Conservation (phyloP, 2,113 vertebrate species). For the Epinephelus fuscoguttatus region DNA sequence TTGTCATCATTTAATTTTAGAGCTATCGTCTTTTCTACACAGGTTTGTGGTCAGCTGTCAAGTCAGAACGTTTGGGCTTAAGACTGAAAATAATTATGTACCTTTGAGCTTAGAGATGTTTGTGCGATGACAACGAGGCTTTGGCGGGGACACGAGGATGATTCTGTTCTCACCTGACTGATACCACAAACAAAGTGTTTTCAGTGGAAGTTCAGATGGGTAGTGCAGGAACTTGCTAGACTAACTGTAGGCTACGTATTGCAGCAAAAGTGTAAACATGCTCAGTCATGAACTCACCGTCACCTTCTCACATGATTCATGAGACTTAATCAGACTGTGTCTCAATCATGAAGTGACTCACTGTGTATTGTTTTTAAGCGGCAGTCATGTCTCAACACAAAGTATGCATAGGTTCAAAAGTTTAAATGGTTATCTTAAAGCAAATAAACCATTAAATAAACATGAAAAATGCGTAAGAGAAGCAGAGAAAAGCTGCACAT, state of each 20-base stretch:
- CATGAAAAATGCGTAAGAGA: not conserved
- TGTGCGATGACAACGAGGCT: not conserved
- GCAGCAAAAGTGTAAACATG: slow-evolving; percentile 27
- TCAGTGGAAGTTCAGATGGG: not conserved
- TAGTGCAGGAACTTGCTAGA: not conserved
- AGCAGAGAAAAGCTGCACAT: not conserved
- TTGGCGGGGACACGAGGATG: not conserved
- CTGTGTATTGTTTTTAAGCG: slow-evolving; percentile 16
- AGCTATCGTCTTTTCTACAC: not conserved
- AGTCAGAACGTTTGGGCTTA: not conserved
- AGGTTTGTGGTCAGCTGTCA: not conserved
- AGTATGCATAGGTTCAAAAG: not conserved
- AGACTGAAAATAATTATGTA: not conserved
- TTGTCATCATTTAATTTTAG: not conserved
- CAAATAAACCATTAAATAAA: not conserved
- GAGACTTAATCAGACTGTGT: not conserved
- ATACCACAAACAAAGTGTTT: slow-evolving; percentile 9
- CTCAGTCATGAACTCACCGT: slow-evolving; percentile 35
- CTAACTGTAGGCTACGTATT: slow-evolving; percentile 19
- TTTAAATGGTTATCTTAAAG: not conserved
- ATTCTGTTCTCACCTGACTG: slow-evolving; percentile 37
- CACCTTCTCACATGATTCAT: slow-evolving; percentile 53
- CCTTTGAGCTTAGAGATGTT: not conserved
- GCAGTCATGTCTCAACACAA: slow-evolving; percentile 5
- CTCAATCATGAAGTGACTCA: slow-evolving; percentile 40